Evolutionary conservation across 1,140 invertebrate genomes (phyloP), one percentile per base, ranked within the genome.

Genomic region (Drosophila baimaii): DNA sequence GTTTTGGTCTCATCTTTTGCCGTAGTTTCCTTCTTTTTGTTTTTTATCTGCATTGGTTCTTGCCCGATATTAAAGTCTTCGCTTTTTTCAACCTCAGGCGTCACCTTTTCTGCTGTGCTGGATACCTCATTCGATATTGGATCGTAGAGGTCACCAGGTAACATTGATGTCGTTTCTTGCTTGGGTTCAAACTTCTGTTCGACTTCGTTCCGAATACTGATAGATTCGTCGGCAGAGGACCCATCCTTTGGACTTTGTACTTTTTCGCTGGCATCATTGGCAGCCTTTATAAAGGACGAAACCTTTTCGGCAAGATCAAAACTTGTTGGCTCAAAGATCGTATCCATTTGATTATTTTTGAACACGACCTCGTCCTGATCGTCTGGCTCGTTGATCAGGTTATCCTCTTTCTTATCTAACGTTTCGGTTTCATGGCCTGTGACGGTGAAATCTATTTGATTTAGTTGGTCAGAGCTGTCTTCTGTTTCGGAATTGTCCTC

Each of bases 91-190:
- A n/a, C 6, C 8, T 41, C 43, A 0, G 63, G 5, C 1, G 13
- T 6, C 37, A 62, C 41, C 29, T 15, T 1, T 5, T 21, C 27
- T 7, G 6, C 8, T n/a, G 10, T 0, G 5, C 17, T 1, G 5
- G 64, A 62, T 13, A 62, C 15, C n/a, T 68, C 64, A 1, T 19
- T 6, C 1, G 64, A 17, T 12, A 64, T 5, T 8, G 65, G 59
- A 21, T 68, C 64, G 6, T 64, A 51, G 5, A 68, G 44, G 25
- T 68, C 65, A 1, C 6, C 3, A 8, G 65, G 65, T n/a, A 65
- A n/a, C 27, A 51, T 29, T 2, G 65, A 39, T 9, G 52, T 63
- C 2, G 33, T 58, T 9, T 29, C 17, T 6, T 12, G 4, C 27
- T 58, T 37, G 21, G 6, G 17, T 5, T 19, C 23, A 5, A 5